Conservation (phyloP, 2,113 vertebrate species). For the Hippolais icterina region DNA sequence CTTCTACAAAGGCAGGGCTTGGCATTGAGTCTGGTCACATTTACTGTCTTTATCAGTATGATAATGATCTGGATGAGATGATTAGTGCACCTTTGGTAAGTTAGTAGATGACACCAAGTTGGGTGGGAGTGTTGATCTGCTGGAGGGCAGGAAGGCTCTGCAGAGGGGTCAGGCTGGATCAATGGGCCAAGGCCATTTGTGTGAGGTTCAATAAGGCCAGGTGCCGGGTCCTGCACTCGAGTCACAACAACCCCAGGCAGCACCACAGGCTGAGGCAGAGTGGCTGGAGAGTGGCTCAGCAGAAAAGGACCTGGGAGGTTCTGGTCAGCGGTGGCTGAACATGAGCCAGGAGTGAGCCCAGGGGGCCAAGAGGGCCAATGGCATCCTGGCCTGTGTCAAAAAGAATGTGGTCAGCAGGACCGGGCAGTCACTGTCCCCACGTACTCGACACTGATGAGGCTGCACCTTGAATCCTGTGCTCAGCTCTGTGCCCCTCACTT, state of each 20-base stretch:
- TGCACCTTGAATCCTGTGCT: not conserved
- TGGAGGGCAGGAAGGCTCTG: not conserved
- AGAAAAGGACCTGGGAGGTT: not conserved
- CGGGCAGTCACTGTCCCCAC: not conserved
- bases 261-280: not conserved
- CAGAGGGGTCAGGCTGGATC: not conserved
- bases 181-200: too few relatives aligned
- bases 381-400: not conserved
- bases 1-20: not conserved
- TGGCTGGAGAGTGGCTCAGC: not conserved
- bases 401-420: not conserved
- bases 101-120: accelerated
- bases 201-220: not conserved
- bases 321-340: not conserved
- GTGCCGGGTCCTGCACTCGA: accelerated
- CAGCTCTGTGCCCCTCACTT: not conserved
- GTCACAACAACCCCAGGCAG: not conserved
- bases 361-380: not conserved
- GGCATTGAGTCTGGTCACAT: not conserved
- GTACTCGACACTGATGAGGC: accelerated
- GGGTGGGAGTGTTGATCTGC: not conserved
- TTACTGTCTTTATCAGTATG: not conserved
- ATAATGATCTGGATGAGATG: not conserved
- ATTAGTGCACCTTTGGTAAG: too few relatives aligned
- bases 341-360: not conserved